Evolutionary conservation across 2,888 invertebrate genomes (phyloP).

Genomic region (Zygaena filipendulae): DNA sequence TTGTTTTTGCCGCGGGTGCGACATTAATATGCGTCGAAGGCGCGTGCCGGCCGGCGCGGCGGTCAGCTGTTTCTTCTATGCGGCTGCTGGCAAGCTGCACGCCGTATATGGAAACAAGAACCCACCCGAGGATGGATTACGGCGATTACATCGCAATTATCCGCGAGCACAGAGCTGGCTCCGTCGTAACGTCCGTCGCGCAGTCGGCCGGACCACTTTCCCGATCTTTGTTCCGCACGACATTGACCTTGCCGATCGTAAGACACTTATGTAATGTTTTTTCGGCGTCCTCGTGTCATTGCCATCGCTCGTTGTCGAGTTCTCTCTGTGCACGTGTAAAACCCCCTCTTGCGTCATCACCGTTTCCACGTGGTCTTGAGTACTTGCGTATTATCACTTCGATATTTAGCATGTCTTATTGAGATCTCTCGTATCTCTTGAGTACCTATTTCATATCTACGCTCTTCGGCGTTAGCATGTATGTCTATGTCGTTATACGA

Average conservation of each 20-base stretch:
- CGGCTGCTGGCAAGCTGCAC: constrained; percentile 50
- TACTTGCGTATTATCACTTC: too few relatives aligned
- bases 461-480: constrained; percentile 31
- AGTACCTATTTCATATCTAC: background rate
- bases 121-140: constrained; percentile 52
- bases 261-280: constrained; percentile 45
- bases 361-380: constrained; percentile 19
- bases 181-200: constrained; percentile 31
- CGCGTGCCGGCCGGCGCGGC: constrained; percentile 51
- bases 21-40: constrained; percentile 59
- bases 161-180: constrained; percentile 35
- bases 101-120: constrained; percentile 59
- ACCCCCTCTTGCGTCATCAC: constrained; percentile 22
- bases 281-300: constrained; percentile 39
- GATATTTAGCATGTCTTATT: too few relatives aligned
- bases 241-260: constrained; percentile 50
- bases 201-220: constrained; percentile 50
- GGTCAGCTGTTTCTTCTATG: constrained; percentile 66
- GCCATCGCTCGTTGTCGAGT: constrained; percentile 36
- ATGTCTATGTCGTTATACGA: constrained; percentile 33
- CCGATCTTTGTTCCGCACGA: constrained; percentile 56
- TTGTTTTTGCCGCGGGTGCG: constrained; percentile 46
- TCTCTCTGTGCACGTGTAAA: constrained; percentile 22
- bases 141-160: constrained; percentile 64
- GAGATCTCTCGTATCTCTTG: too few relatives aligned